Evolutionary conservation across 2,113 vertebrate species (phyloP).

Genomic region (Pteropus alecto): DNA sequence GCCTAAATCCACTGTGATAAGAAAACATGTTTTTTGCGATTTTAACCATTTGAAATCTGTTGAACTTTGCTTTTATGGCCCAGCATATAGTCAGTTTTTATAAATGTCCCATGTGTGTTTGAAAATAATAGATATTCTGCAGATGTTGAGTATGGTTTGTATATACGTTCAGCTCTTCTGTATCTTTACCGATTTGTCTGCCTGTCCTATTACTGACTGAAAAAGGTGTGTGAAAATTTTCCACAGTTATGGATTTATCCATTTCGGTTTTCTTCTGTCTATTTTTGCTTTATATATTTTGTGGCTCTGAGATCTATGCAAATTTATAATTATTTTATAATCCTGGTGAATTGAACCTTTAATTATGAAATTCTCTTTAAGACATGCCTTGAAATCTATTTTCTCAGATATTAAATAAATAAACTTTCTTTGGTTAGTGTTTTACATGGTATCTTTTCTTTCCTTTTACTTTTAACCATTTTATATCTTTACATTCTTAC

Average conservation of each 20-base stretch:
- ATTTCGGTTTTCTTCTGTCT: background rate
- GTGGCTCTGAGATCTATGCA: background rate
- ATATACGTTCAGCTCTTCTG: background rate
- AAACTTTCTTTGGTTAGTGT: background rate
- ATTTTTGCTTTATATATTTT: background rate
- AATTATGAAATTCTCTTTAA: background rate
- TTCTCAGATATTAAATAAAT: background rate
- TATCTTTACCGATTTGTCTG: background rate
- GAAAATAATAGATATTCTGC: background rate
- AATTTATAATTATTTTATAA: background rate
- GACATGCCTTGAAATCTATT: background rate
- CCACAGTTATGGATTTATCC: background rate
- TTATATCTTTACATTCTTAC: background rate
- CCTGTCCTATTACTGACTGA: background rate
- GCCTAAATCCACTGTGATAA: background rate
- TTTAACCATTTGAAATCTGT: conserved; percentile 19
- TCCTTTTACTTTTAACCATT: background rate
- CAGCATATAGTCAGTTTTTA: background rate
- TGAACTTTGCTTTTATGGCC: background rate
- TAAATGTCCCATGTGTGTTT: background rate
- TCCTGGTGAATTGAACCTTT: background rate
- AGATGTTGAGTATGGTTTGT: background rate
- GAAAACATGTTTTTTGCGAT: background rate
- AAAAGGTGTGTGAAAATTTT: background rate
- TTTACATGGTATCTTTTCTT: background rate